Evolutionary conservation across 2,888 invertebrate genomes (phyloP).

Genomic region (Elysia crispata): DNA sequence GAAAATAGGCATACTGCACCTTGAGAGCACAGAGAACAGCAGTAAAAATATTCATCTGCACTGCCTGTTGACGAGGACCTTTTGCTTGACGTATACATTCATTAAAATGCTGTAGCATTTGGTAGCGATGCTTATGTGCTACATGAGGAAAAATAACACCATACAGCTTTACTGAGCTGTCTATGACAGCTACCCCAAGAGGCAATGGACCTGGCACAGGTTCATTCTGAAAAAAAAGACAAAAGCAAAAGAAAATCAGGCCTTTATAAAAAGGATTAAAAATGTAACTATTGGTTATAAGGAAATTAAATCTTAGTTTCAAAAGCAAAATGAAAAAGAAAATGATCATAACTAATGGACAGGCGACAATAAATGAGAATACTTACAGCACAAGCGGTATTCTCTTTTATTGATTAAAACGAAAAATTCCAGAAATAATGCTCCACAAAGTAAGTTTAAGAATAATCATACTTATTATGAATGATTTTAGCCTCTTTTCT

Average conservation of each 20-base stretch:
- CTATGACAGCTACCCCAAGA: conserved; percentile 96
- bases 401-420: too few species aligned
- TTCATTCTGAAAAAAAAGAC: conserved; percentile 68
- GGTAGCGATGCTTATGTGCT: conserved; percentile 93
- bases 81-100: conserved; percentile 95
- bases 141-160: conserved; percentile 96
- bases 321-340: too few species aligned
- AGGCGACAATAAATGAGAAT: too few species aligned
- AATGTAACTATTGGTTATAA: too few species aligned
- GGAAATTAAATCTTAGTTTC: too few species aligned
- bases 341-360: too few species aligned
- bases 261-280: conserved; percentile 2
- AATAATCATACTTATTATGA: too few species aligned
- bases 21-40: conserved; percentile 92
- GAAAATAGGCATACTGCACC: conserved; percentile 60
- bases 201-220: conserved; percentile 82
- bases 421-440: too few species aligned
- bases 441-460: too few species aligned
- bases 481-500: too few species aligned
- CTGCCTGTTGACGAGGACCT: conserved; percentile 93
- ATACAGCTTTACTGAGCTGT: conserved; percentile 93
- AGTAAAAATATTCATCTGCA: conserved; percentile 96
- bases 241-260: conserved; percentile 5
- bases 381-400: too few species aligned
- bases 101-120: conserved; percentile 97